These are phyloP conservation scores for Xiphorhynchus elegans DNA, from an alignment of 2,113 vertebrate species.

Conservation along the genomic window DNA sequence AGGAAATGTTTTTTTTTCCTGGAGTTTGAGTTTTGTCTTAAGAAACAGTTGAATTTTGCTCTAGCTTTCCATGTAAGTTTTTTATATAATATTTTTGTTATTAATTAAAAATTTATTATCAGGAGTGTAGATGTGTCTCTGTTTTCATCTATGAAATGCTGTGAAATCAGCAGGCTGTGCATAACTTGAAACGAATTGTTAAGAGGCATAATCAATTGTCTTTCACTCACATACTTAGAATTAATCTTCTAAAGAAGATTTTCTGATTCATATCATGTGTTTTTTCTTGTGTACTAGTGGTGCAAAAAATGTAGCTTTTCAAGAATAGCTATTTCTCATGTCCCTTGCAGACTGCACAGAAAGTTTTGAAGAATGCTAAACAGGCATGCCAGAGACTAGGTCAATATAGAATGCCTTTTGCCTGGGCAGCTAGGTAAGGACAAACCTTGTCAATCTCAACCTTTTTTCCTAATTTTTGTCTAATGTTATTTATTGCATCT, in stretches of 20 bases:
- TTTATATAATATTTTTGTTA: neutral
- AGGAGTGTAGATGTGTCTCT: neutral
- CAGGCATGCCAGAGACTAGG: slow-evolving; percentile 91
- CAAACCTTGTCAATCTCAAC: neutral
- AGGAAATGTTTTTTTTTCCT: neutral
- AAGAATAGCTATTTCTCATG: neutral
- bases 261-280: neutral
- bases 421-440: slow-evolving; percentile 94
- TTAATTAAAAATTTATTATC: neutral
- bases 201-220: neutral
- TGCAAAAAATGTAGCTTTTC: neutral
- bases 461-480: neutral
- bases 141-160: neutral
- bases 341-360: slow-evolving; percentile 89
- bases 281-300: neutral
- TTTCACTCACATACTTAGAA: neutral
- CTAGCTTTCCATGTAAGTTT: neutral
- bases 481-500: neutral
- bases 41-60: neutral
- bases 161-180: neutral
- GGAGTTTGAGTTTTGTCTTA: neutral
- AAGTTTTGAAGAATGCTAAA: slow-evolving; percentile 97
- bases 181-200: neutral
- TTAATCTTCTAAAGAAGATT: neutral
- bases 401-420: slow-evolving; percentile 97